Base-by-base conservation (phyloP, 92 coral and sea anemone genomes). In the Epizoanthus scotinus region DNA sequence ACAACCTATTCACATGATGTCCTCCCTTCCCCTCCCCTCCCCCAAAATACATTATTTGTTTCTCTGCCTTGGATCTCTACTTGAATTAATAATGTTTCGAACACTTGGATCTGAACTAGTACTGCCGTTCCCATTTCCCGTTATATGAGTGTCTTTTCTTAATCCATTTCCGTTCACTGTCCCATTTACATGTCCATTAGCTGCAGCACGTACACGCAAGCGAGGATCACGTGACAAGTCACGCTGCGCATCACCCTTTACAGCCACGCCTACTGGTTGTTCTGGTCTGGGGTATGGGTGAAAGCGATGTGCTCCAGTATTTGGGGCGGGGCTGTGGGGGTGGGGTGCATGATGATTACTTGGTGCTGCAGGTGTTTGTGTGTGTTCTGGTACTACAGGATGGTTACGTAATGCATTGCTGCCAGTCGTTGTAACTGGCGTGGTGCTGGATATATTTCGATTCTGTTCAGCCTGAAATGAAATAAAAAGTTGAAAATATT, bases 31-130 rank as follows among this genome's bases (percentile, higher is more conserved):
- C 47, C 44, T 44, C 42, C 77, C 19, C 8, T 19, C 40, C 40
- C 77, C 14, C 47, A 36, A 59, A 28, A 74, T 22, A 58, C 53
- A 58, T 57, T 88, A 81, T 87, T 82, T 92, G 84, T 93, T 93
- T 15, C 99, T 89, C 72, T 93, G 91, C 77, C 99, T 86, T 26
- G 99, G 99, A 73, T 95, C 99, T 60, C 99, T 86, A 53, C 94
- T 93, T 27, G 87, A 91, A 68, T 95, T 95, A 47, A 93, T 95
- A 65, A 95, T 92, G 87, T 95, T 95, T 68, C 97, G 91, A 42
- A 63, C 84, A 73, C 87, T 69, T 18, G 28, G 78, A 21, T 95
- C 97, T 28, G 86, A 18, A 64, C 55, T 83, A 62, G 77, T 69
- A 54, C 70, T 60, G 24, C 90, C 90, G 74, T 70, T 78, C 44